Evolutionary conservation across 2,797 vertebrate genomes (phyloP).

Genomic region (Phylloscopus collybita): DNA sequence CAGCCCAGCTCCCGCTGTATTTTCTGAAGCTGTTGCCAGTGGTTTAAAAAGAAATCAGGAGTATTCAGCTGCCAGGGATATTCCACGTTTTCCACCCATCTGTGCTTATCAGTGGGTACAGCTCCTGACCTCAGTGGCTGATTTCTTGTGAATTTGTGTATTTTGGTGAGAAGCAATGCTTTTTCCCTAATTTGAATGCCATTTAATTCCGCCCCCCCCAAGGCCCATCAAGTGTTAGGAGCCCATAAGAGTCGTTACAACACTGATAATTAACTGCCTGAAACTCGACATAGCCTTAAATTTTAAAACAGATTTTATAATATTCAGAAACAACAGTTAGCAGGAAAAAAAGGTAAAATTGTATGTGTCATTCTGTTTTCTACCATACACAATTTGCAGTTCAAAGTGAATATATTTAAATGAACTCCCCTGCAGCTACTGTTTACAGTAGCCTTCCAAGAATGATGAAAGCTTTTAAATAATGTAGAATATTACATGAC

Average conservation of each 20-base stretch:
- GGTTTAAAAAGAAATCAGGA: neutral
- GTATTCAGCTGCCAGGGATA: neutral
- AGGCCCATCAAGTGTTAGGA: neutral
- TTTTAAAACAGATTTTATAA: slow-evolving; percentile 27
- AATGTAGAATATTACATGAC: slow-evolving; percentile 43
- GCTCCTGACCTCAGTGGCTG: neutral
- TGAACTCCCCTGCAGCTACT: slow-evolving; percentile 61
- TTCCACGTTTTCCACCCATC: neutral
- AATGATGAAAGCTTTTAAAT: slow-evolving; percentile 66
- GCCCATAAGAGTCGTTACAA: neutral
- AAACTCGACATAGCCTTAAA: slow-evolving; percentile 31
- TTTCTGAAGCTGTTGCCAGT: neutral
- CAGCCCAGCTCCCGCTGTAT: neutral
- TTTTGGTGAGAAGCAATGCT: neutral
- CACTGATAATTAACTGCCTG: slow-evolving; percentile 56
- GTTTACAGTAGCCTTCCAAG: slow-evolving; percentile 66
- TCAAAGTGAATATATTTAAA: slow-evolving; percentile 74
- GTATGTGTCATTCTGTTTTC: slow-evolving; percentile 63
- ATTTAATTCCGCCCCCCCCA: neutral
- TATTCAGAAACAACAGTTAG: slow-evolving; percentile 69
- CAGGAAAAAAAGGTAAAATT: slow-evolving; percentile 55
- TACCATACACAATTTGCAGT: slow-evolving; percentile 53
- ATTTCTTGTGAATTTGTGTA: neutral
- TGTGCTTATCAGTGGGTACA: neutral
- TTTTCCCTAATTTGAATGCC: neutral